Evolutionary conservation across 1,140 invertebrate genomes (phyloP).

Genomic region (Drosophila parvula): DNA sequence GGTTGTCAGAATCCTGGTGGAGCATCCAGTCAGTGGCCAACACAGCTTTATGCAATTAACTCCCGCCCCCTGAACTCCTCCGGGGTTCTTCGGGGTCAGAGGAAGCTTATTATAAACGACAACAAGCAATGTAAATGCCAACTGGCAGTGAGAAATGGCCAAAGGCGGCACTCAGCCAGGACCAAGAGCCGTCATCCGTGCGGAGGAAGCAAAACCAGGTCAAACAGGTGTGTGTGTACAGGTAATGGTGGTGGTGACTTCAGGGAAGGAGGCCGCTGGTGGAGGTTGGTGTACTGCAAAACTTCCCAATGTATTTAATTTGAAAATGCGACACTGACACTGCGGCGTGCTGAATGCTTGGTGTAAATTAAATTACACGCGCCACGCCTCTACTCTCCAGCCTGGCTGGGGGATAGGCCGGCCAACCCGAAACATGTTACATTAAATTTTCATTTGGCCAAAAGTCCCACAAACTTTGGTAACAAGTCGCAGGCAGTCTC

Average conservation of each 20-base stretch:
- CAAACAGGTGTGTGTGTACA: conserved; percentile 32
- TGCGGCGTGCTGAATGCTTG: conserved; percentile 52
- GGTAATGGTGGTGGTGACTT: background rate
- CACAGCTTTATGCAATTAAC: conserved; percentile 53
- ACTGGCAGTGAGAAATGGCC: conserved; percentile 51
- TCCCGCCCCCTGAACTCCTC: conserved; percentile 3
- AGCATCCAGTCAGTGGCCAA: conserved; percentile 19
- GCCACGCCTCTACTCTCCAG: conserved; percentile 28
- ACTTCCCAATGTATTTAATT: conserved; percentile 55
- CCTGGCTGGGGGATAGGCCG: conserved; percentile 27
- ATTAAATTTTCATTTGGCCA: conserved; percentile 64
- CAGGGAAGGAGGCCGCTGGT: background rate
- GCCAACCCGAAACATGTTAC: conserved; percentile 55
- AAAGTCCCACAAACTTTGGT: conserved; percentile 58
- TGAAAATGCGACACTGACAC: conserved; percentile 62
- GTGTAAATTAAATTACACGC: conserved; percentile 63
- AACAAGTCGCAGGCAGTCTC: conserved; percentile 46
- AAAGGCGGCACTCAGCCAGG: conserved; percentile 28
- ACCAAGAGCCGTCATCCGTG: conserved; percentile 12
- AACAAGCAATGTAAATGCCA: conserved; percentile 52
- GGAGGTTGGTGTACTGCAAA: conserved; percentile 8
- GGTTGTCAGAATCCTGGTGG: conserved; percentile 8
- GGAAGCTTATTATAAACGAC: conserved; percentile 51
- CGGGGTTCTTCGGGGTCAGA: conserved; percentile 18
- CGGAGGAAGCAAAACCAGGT: conserved; percentile 41